Percentiles rank a stretch among this genome's conserved stretches.
Conservation (phyloP, 1,140 invertebrate genomes). For the Idris sp. region DNA sequence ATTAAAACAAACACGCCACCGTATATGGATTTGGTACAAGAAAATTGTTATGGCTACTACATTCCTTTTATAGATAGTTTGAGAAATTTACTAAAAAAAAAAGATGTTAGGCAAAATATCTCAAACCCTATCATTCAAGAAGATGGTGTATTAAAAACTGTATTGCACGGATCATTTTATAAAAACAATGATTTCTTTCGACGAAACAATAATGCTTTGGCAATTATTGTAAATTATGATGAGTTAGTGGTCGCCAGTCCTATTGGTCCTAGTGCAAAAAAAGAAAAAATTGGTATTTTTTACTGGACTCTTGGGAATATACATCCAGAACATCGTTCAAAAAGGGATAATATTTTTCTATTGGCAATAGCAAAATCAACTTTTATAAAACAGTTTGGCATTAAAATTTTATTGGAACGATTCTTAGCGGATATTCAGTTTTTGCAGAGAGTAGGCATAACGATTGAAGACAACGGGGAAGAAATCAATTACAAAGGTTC, state of each 20-base stretch:
- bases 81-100: conserved; percentile 23
- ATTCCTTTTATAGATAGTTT: conserved; percentile 26
- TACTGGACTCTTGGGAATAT: too few relatives aligned
- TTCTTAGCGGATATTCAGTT: conserved; percentile 16
- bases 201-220: conserved; percentile 28
- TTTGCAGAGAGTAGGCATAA: conserved; percentile 28
- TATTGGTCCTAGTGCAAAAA: conserved; percentile 9
- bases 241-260: conserved; percentile 43
- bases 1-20: conserved; percentile 2
- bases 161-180: conserved; percentile 36
- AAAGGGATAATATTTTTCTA: too few relatives aligned
- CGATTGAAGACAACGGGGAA: conserved; percentile 3
- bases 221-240: conserved; percentile 53
- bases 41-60: conserved; percentile 9
- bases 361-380: too few relatives aligned
- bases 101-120: conserved; percentile 25
- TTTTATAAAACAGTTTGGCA: conserved; percentile 22
- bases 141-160: conserved; percentile 7
- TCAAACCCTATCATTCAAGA: conserved; percentile 16
- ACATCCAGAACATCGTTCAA: too few relatives aligned
- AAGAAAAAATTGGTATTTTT: conserved; percentile 42
- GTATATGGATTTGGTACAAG: conserved; percentile 12
- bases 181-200: conserved; percentile 28
- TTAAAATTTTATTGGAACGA: conserved; percentile 17
- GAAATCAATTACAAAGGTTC: conserved; percentile 45